Base-by-base conservation (phyloP, 2,797 vertebrate species). In the Caiman crocodilus region DNA sequence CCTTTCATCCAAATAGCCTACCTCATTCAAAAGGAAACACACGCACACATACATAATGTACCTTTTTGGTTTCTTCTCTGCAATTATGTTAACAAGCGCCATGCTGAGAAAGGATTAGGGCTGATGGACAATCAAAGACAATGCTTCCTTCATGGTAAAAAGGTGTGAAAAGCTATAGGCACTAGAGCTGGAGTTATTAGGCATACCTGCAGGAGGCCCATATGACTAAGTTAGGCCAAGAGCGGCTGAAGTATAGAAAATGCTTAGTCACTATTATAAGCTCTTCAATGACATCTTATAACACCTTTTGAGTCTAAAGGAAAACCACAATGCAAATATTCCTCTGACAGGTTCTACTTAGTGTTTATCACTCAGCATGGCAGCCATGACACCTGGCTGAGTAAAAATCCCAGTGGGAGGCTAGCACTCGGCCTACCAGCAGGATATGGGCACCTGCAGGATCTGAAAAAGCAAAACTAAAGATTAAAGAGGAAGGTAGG, bases 371-470 rank as follows among this genome's bases (percentile, higher is more conserved):
- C 98, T 98, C 98, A 97, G 96, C 69, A 5, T 96, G 97, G 98
- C 97, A 97, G 98, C 98, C 98, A 95, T 84, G 98, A 98, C 98
- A 98, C 98, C 98, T 98, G 97, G 97, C 98, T 98, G 98, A 98
- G 98, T 98, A 98, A 98, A 98, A 98, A 97, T 98, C 98, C 97
- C 98, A 85, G 96, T 97, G 96, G 98, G 98, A 97, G 98, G 94
- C 94, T 95, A 98, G 97, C 98, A 98, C 98, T 98, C 92, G 92
- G 98, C 97, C 98, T 96, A 97, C 94, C 98, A 98, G 98, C 96
- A 91, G 98, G 98, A 96, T 95, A 96, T 11, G 14, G 92, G 95
- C 97, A 97, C 96, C 97, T 97, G 98, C 96, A 94, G 97, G 96
- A 69, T 95, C 98, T 98, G 96, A 97, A 98, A 98, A 98, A 98